phyloP scores from a whole-genome alignment of 2,113 vertebrate genomes.

The Alosa alosa region DNA sequence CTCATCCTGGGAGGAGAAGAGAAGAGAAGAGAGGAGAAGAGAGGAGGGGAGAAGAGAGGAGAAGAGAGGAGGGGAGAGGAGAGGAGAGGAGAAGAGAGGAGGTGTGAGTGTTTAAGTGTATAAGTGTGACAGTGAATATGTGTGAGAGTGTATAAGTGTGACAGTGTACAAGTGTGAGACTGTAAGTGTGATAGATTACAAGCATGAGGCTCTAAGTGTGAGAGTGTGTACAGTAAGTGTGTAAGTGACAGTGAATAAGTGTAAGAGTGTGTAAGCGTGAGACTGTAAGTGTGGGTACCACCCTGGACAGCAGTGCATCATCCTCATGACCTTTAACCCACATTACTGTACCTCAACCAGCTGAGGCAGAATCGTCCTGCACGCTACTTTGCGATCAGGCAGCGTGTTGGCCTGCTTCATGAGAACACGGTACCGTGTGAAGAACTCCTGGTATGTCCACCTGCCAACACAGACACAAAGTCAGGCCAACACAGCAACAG shows the following conservation, averaged over 20 bases:
- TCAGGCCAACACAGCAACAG: not conserved
- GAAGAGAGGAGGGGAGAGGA: not conserved
- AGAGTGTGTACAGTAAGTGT: not conserved
- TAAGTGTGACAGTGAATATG: not conserved
- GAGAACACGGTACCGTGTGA: constrained; percentile 90
- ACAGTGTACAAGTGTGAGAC: too few relatives aligned
- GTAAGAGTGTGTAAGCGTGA: too few relatives aligned
- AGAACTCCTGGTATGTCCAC: constrained; percentile 98
- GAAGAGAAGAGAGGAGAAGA: not conserved
- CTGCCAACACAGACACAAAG: constrained; percentile 60
- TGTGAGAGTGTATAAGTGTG: too few relatives aligned
- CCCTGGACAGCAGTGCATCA: not conserved
- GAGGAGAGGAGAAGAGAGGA: not conserved
- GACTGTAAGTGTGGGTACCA: too few relatives aligned
- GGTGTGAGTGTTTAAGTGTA: not conserved
- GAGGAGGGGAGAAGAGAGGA: not conserved
- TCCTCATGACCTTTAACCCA: not conserved
- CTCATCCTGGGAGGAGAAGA: constrained; percentile 72
- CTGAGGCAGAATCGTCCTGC: constrained; percentile 86
- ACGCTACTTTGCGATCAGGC: constrained; percentile 84
- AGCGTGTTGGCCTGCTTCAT: constrained; percentile 91
- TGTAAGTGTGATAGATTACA: too few relatives aligned
- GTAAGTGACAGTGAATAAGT: too few relatives aligned
- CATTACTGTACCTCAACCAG: constrained; percentile 79
- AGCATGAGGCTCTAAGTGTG: too few relatives aligned